Conservation (phyloP, 1,140 invertebrate species). For the Geopemphigus sp. region DNA sequence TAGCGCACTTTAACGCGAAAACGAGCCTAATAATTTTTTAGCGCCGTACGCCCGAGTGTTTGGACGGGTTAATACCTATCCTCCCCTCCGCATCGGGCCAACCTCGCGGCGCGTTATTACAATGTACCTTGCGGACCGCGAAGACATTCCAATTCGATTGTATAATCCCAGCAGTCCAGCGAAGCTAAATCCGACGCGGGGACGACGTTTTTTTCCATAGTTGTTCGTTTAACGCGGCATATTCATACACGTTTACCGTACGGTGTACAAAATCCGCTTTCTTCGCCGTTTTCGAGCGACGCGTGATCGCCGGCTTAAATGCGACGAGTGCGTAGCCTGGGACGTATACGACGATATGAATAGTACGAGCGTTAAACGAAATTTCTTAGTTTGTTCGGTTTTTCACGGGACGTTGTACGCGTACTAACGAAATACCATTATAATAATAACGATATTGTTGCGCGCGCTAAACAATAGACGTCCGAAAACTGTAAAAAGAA, state of each 20-base stretch:
- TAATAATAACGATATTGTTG: too few relatives aligned
- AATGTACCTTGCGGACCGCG: conserved; percentile 70
- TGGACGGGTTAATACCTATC: too few relatives aligned
- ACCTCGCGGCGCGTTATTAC: too few relatives aligned
- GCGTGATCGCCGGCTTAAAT: background rate
- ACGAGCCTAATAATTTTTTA: too few relatives aligned
- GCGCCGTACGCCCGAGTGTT: too few relatives aligned
- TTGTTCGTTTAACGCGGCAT: too few relatives aligned
- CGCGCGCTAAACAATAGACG: background rate
- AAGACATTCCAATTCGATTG: conserved; percentile 74
- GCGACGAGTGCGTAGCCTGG: background rate
- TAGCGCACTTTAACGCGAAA: too few relatives aligned
- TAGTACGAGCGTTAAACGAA: background rate
- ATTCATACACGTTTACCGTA: too few relatives aligned
- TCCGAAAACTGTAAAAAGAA: conserved; percentile 1
- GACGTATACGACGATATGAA: conserved; percentile 15
- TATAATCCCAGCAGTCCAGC: conserved; percentile 78
- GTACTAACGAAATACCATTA: too few relatives aligned
- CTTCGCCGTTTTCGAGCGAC: background rate
- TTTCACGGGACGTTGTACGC: background rate
- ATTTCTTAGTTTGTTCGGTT: background rate
- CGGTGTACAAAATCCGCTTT: background rate
- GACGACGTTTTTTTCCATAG: conserved; percentile 9
- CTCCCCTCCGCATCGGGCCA: too few relatives aligned
- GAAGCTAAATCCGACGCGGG: conserved; percentile 59